Percentiles rank a stretch among this genome's conserved stretches.
These are phyloP conservation scores for Geococcyx californianus DNA, from an alignment of 2,113 vertebrate species.

Conservation along the genomic window DNA sequence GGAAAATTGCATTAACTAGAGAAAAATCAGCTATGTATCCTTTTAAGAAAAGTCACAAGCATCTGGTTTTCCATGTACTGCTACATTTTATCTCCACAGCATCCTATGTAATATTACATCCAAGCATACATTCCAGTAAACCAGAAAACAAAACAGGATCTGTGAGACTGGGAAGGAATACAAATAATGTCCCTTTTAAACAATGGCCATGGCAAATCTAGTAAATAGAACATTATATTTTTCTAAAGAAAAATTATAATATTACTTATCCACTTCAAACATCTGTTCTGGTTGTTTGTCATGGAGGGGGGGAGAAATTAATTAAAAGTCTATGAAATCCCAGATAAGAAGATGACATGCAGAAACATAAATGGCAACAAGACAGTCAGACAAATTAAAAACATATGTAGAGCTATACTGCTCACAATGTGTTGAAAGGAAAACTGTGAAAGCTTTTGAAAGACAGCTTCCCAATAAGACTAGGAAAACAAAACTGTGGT, in stretches of 20 bases:
- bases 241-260: not conserved
- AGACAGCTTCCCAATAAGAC: not conserved
- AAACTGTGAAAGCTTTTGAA: not conserved
- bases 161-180: not conserved
- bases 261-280: not conserved
- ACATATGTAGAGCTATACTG: not conserved
- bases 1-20: not conserved
- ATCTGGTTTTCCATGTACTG: not conserved
- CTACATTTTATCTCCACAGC: not conserved
- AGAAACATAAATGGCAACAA: not conserved
- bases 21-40: not conserved
- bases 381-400: not conserved
- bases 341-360: not conserved
- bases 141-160: not conserved
- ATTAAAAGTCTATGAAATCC: not conserved
- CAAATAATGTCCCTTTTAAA: not conserved
- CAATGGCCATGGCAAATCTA: not conserved
- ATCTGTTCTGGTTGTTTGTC: not conserved
- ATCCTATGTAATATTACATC: not conserved
- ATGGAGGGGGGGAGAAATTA: not conserved
- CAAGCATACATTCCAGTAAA: conserved; percentile 2
- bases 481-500: not conserved
- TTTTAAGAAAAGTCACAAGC: not conserved
- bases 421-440: not conserved
- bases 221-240: not conserved